Evolutionary conservation across 2,888 invertebrate genomes (phyloP), one percentile per base, ranked within the genome.

Genomic region (Lasioglossum lativentre): DNA sequence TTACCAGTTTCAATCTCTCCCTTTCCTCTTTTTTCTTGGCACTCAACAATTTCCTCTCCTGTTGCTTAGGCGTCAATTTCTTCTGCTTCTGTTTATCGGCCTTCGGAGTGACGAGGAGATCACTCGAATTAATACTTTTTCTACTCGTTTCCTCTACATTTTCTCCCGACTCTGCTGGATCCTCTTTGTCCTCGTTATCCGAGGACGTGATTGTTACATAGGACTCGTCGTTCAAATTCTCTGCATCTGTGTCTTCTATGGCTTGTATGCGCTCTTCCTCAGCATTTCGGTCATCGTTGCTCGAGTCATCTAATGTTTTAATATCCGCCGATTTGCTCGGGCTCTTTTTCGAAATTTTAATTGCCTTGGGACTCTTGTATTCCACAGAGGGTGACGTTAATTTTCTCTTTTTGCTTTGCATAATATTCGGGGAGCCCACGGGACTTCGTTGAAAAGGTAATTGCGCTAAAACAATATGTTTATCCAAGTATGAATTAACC

Each of bases 21-120:
- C 95, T 95, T 90, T 96, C 96, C 89, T 96, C 96, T 68, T 95
- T 96, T 92, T 96, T 96, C 91, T 96, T 96, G 10, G 96, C 96
- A 27, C 95, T 96, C 92, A 96, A 96, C 72, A 96, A 83, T 92
- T 96, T 96, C 91, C 96, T 97, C 92, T 96, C 96, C 4, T 96
- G 76, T 95, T 95, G 95, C 85, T 94, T 95, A 0, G 95, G 95
- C 19, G 95, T 95, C 78, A 95, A 86, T 84, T 92, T 94, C 85
- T 88, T 93, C 16, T 80, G 77, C 75, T 90, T 92, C 8, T 56
- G 56, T 52, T 71, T 71, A 34, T 71, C 70, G 1, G 8, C 10
- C 27, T 68, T 86, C 10, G 78, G 81, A 42, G 87, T 89, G 6
- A 1, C 2, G 34, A 34, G 34, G 34, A 86, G 78, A n/a, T 75